A percentile compares a stretch with the other conserved stretches of the same genome.
phyloP scores from a whole-genome alignment of 1,140 invertebrate genomes.

The Hycleus phaleratus region DNA sequence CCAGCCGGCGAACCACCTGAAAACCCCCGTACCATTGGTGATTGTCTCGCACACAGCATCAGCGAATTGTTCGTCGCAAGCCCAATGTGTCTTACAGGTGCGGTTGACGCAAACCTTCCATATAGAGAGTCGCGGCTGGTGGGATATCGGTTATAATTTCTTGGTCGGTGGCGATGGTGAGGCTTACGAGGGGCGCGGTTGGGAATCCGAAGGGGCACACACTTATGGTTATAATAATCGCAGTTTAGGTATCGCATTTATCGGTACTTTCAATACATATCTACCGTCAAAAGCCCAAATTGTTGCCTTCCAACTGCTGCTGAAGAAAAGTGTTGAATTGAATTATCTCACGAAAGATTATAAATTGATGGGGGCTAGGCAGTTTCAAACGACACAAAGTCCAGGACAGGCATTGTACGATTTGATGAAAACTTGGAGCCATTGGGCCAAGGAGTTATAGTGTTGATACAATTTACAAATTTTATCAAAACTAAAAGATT shows the following conservation, averaged over 20 bases:
- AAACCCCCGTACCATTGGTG: conserved; percentile 26
- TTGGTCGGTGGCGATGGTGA: conserved; percentile 63
- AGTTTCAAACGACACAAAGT: conserved; percentile 33
- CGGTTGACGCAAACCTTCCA: conserved; percentile 61
- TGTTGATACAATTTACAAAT: neutral
- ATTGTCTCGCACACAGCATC: conserved; percentile 40
- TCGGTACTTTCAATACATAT: conserved; percentile 52
- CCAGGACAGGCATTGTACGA: conserved; percentile 39
- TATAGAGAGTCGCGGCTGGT: conserved; percentile 54
- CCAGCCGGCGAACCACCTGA: conserved; percentile 36
- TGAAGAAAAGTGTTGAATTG: conserved; percentile 27
- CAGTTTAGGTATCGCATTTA: conserved; percentile 57
- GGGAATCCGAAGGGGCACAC: conserved; percentile 48
- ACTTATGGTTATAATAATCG: conserved; percentile 51
- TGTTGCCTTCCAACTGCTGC: conserved; percentile 19
- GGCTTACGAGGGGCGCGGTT: conserved; percentile 57
- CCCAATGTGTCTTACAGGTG: conserved; percentile 36
- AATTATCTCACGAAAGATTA: conserved; percentile 29
- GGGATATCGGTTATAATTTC: conserved; percentile 65
- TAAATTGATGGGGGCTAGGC: conserved; percentile 32
- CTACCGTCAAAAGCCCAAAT: conserved; percentile 20
- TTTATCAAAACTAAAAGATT: too few species aligned
- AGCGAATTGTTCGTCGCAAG: conserved; percentile 37
- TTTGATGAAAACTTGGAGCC: conserved; percentile 49
- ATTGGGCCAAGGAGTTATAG: conserved; percentile 34